A percentile compares a stretch with the other conserved stretches of the same genome.
Conservation (phyloP, 2,113 vertebrate species). For the Pelmatolapia mariae region DNA sequence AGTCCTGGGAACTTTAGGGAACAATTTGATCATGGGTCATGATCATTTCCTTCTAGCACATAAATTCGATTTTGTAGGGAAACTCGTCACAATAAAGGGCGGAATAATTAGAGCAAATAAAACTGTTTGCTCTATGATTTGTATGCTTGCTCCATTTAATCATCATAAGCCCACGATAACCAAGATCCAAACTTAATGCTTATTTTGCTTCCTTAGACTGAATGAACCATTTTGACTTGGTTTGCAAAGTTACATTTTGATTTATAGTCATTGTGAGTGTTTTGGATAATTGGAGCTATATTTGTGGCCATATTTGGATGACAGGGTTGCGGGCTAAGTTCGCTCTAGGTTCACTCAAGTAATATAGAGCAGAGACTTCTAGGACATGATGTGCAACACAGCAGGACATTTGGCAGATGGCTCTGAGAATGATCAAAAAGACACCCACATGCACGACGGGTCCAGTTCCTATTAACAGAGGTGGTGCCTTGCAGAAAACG, state of each 20-base stretch:
- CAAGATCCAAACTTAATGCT: background rate
- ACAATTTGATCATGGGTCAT: background rate
- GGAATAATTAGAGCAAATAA: background rate
- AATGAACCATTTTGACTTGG: background rate
- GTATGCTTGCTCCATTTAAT: background rate
- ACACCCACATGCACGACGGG: background rate
- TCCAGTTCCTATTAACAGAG: background rate
- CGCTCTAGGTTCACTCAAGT: rapidly evolving
- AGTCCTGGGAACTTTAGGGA: background rate
- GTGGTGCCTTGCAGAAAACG: background rate
- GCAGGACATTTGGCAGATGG: background rate
- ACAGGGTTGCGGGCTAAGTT: background rate
- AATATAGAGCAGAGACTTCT: background rate
- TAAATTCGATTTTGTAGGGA: background rate
- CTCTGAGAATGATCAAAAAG: background rate
- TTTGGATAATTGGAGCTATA: background rate
- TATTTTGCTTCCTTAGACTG: background rate
- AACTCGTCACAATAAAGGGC: background rate
- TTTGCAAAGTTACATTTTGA: background rate
- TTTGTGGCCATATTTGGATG: background rate
- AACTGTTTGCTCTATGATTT: background rate
- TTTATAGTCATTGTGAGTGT: background rate
- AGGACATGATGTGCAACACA: rapidly evolving
- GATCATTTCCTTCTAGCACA: background rate
- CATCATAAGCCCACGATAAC: background rate